A percentile compares a stretch with the other conserved stretches of the same genome.
Conservation (phyloP, 2,113 vertebrate species). For the Natator depressus region DNA sequence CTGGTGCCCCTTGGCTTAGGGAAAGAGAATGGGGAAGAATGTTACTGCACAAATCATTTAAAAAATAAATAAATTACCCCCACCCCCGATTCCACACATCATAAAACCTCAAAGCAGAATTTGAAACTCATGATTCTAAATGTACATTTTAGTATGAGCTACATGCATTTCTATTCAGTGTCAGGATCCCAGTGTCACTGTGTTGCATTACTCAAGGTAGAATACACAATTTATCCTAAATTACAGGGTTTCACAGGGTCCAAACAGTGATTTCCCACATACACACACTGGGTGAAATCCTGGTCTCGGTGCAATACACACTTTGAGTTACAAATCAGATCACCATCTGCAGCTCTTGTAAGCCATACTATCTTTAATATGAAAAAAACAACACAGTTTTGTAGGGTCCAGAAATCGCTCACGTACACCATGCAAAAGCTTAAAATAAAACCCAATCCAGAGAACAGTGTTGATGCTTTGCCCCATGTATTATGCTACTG, state of each 20-base stretch:
- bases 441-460: accelerated
- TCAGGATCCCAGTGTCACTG: background rate
- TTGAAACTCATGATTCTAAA: background rate
- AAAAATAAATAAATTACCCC: background rate
- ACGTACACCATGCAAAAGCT: accelerated
- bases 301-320: background rate
- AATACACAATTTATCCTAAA: background rate
- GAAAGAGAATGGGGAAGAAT: background rate
- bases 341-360: background rate
- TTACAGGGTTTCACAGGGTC: background rate
- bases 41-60: background rate
- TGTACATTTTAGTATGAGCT: background rate
- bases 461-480: background rate
- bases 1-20: background rate
- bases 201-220: background rate
- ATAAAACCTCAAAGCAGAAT: background rate
- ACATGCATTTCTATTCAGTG: background rate
- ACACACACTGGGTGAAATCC: background rate
- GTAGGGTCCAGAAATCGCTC: background rate
- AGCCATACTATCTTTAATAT: background rate
- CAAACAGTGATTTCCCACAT: background rate
- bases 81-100: background rate
- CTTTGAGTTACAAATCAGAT: background rate
- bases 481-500: accelerated
- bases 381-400: background rate